Percentiles rank a stretch among this genome's conserved stretches.
These are phyloP conservation scores for Picathartes gymnocephalus DNA, from an alignment of 2,113 vertebrate genomes.

Conservation along the genomic window DNA sequence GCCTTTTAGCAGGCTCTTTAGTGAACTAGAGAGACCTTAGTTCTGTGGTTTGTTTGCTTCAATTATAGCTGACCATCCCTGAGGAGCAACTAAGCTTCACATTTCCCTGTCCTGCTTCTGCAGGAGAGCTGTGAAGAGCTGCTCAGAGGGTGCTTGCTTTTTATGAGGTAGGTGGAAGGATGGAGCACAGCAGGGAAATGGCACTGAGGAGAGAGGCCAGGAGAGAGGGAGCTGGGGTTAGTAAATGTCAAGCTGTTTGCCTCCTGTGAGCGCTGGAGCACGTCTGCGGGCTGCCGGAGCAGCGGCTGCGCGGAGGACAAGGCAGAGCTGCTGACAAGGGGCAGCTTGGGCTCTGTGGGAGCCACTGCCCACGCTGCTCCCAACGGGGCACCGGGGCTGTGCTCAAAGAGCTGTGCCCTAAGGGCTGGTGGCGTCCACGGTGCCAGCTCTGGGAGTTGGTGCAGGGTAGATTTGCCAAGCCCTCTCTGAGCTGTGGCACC, in stretches of 20 bases:
- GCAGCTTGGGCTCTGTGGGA: neutral
- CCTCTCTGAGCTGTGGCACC: neutral
- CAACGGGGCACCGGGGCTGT: neutral
- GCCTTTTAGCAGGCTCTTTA: neutral
- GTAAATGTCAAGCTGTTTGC: constrained; percentile 21
- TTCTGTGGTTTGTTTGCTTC: constrained; percentile 20
- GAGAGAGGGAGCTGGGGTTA: neutral
- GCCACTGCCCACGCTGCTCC: accelerated
- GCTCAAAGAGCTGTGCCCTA: neutral
- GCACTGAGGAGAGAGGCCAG: neutral
- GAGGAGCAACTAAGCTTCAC: neutral
- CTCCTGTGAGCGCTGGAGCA: neutral
- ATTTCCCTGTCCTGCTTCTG: neutral
- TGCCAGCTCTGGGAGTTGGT: neutral
- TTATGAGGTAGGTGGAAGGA: neutral
- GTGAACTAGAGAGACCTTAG: neutral
- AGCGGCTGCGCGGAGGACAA: accelerated
- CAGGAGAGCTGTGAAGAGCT: neutral
- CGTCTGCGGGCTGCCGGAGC: neutral
- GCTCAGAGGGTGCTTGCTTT: neutral
- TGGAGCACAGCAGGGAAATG: neutral
- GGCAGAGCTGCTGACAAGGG: neutral
- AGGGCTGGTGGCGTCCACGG: neutral
- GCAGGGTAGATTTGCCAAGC: neutral
- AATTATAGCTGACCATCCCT: neutral